phyloP scores from a whole-genome alignment of 92 coral and sea anemone genomes.

The Pocillopora meandrina region DNA sequence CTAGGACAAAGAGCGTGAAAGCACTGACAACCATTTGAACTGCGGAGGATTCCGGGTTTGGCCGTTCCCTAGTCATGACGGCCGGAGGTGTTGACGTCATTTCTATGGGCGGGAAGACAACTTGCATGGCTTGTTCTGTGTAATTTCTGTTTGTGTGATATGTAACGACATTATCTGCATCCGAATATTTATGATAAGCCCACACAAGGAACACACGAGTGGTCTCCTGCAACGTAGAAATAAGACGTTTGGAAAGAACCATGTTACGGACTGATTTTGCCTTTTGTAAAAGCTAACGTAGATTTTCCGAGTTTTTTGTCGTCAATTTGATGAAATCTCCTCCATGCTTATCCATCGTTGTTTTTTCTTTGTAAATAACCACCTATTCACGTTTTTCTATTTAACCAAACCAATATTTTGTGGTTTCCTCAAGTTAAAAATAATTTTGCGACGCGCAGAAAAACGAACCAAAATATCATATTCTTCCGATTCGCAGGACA shows the following conservation, averaged over 20 bases:
- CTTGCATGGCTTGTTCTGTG: not conserved
- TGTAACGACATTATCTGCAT: slow-evolving; percentile 3
- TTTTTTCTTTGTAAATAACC: too few relatives aligned
- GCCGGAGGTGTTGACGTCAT: not conserved
- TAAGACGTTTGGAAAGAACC: not conserved
- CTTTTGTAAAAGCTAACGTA: too few relatives aligned
- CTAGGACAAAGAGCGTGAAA: not conserved
- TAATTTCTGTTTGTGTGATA: slow-evolving; percentile 19
- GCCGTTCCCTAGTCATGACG: not conserved
- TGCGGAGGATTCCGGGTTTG: not conserved
- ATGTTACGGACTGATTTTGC: too few relatives aligned
- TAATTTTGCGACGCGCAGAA: too few relatives aligned
- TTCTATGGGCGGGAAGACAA: not conserved
- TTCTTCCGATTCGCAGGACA: too few relatives aligned
- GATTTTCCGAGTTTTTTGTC: too few relatives aligned
- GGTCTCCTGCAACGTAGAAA: not conserved
- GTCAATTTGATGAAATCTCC: too few relatives aligned
- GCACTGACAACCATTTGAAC: not conserved
- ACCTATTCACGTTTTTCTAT: too few relatives aligned
- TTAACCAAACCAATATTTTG: too few relatives aligned
- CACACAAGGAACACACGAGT: slow-evolving; percentile 33
- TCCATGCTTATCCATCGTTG: too few relatives aligned
- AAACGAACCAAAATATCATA: too few relatives aligned
- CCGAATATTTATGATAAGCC: slow-evolving; percentile 25
- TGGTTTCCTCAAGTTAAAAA: too few relatives aligned